Percentiles rank a stretch among this genome's conserved stretches.
Conservation (phyloP, 2,888 invertebrate genomes). For the Frankliniella intonsa region DNA sequence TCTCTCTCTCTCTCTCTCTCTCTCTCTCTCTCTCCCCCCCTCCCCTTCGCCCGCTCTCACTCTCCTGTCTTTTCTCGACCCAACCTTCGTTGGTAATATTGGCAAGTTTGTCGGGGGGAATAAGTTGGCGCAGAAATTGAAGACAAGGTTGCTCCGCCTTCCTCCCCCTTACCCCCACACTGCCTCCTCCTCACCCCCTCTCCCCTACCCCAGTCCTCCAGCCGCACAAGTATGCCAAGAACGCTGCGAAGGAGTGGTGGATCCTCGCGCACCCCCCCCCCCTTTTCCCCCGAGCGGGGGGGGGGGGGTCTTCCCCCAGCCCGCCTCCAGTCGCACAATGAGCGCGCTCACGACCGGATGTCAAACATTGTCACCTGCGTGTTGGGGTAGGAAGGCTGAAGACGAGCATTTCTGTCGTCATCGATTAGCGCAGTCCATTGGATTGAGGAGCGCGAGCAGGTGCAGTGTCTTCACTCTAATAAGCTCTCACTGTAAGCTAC, state of each 20-base stretch:
- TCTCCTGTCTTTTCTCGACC: background rate
- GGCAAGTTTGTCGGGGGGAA: slow-evolving; percentile 22
- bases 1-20: too few species aligned
- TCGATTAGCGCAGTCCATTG: too few species aligned
- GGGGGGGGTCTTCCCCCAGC: background rate
- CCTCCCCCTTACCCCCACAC: background rate
- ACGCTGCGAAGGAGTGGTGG: background rate
- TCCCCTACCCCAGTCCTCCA: background rate
- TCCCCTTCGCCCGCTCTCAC: background rate
- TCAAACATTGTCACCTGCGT: too few species aligned
- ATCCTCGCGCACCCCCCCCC: background rate
- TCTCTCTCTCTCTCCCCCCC: background rate
- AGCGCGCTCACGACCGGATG: too few species aligned
- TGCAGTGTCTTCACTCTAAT: too few species aligned
- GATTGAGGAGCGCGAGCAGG: too few species aligned
- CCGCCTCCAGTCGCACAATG: background rate
- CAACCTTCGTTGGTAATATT: slow-evolving; percentile 21
- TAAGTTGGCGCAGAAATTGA: slow-evolving; percentile 22
- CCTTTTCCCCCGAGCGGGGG: background rate
- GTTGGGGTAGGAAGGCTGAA: too few species aligned
- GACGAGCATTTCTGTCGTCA: too few species aligned
- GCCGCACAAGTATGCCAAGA: slow-evolving; percentile 9
- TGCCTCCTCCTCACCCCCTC: background rate
- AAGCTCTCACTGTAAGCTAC: too few species aligned
- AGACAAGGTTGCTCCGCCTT: slow-evolving; percentile 3